Evolutionary conservation across 64 coral and sea anemone genomes (phyloP).

Genomic region (Pocillopora damicornis): DNA sequence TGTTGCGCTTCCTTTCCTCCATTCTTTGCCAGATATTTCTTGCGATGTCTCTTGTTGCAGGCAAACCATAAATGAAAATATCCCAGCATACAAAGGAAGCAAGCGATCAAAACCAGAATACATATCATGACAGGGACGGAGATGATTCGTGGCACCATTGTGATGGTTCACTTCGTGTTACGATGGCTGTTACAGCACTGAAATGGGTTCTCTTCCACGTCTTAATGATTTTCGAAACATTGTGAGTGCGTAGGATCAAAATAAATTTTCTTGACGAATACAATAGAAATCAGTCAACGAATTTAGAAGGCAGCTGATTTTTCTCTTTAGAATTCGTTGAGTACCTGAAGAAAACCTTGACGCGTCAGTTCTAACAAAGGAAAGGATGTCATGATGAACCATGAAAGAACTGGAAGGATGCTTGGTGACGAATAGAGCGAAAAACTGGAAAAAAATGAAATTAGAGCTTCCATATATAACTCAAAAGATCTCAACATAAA

Average conservation of each 20-base stretch:
- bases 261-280: neutral
- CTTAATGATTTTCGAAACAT: neutral
- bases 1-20: neutral
- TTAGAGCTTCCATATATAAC: neutral
- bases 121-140: neutral
- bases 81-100: slow-evolving; percentile 3
- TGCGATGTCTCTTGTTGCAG: neutral
- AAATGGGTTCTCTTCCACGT: neutral
- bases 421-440: too few relatives aligned
- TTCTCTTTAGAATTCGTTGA: neutral
- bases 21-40: neutral
- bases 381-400: neutral
- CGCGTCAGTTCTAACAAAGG: neutral
- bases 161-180: neutral
- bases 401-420: neutral
- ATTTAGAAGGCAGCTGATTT: neutral
- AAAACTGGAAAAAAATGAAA: neutral
- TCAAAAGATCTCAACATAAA: too few relatives aligned
- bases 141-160: neutral
- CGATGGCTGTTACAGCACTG: too few relatives aligned
- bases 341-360: neutral
- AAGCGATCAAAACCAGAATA: neutral
- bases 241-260: neutral
- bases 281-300: neutral
- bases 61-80: slow-evolving; percentile 17